Conservation (phyloP, 2,888 invertebrate genomes). For the Sturmia bella region DNA sequence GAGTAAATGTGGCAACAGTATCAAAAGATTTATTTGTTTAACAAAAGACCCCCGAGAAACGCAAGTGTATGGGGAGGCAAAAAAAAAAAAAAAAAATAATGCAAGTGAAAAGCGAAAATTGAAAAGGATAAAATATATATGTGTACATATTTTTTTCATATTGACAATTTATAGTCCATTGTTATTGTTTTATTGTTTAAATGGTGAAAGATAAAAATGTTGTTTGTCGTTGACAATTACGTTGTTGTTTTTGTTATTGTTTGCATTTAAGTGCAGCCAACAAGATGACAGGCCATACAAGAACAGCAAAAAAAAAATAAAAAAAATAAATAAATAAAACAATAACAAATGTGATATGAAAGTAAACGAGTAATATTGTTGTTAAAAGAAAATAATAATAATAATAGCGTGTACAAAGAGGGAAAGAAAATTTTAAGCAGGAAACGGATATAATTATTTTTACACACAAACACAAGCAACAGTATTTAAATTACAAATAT, state of each 20-base stretch:
- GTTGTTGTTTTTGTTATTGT: slow-evolving; percentile 8
- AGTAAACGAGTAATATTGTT: slow-evolving; percentile 53
- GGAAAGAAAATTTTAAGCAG: slow-evolving; percentile 51
- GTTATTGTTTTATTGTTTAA: slow-evolving; percentile 38
- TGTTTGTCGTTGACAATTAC: slow-evolving; percentile 15
- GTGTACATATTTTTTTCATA: no score
- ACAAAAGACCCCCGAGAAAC: background rate
- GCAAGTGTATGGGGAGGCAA: no score
- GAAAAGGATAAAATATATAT: slow-evolving; percentile 57
- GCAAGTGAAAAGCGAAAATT: slow-evolving; percentile 42
- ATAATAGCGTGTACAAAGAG: no score
- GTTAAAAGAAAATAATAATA: slow-evolving; percentile 57
- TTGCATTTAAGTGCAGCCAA: slow-evolving; percentile 49
- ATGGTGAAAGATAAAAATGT: slow-evolving; percentile 38
- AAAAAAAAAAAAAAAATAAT: background rate
- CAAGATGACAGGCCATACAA: slow-evolving; percentile 21
- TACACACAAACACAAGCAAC: background rate
- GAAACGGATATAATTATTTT: slow-evolving; percentile 61
- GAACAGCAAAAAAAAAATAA: background rate
- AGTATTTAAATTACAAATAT: slow-evolving; percentile 46
- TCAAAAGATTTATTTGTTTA: slow-evolving; percentile 40
- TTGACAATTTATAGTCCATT: slow-evolving; percentile 51
- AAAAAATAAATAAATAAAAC: background rate
- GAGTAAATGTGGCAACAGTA: slow-evolving; percentile 47
- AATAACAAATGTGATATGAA: slow-evolving; percentile 28